Base-by-base conservation (phyloP, 64 coral and sea anemone species). In the Porites australiensis region DNA sequence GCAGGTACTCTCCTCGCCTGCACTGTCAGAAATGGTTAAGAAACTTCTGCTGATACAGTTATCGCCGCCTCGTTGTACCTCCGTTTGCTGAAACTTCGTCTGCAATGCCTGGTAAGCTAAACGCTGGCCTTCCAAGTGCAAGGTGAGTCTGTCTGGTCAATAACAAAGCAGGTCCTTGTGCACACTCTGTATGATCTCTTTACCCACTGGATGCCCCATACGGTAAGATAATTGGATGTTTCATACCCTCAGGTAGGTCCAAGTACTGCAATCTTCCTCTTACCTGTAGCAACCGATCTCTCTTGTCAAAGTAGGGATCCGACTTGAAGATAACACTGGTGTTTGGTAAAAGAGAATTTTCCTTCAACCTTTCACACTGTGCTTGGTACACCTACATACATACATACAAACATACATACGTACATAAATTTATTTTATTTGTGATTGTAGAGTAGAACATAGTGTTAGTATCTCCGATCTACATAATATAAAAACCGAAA, bases 11-110 rank as follows among this genome's bases (percentile, higher is more conserved):
- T 76, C 10, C 27, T 47, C 73, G 13, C 76, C 76, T 48, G 54
- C 77, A 49, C 54, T 59, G 20, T 19, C 82, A 86, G 21, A n/a
- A 77, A 8, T 89, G 87, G 57, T 68, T 89, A n/a, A 89, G 27
- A 14, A 89, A 21, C 5, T 53, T 76, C 59, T 65, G 60, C 27
- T 50, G 15, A 2, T 89, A 89, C 60, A 77, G 20, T 8, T 77
- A 89, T 58, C 73, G 27, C 44, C 19, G 45, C 55, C 47, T 77
- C 51, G 72, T 89, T 23, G 72, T 49, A 16, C 15, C 50, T 49
- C 13, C 45, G 3, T 65, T 69, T 10, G 13, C 65, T 52, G 63
- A 10, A 49, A 20, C 22, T 43, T 82, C 20, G 0, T 87, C 83
- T 87, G 12, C 65, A 65, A 27, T 2, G 65, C 23, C 49, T 22